A percentile compares a stretch with the other conserved stretches of the same genome.
phyloP scores from a whole-genome alignment of 2,888 invertebrate species.

The Xestia ashworthii region DNA sequence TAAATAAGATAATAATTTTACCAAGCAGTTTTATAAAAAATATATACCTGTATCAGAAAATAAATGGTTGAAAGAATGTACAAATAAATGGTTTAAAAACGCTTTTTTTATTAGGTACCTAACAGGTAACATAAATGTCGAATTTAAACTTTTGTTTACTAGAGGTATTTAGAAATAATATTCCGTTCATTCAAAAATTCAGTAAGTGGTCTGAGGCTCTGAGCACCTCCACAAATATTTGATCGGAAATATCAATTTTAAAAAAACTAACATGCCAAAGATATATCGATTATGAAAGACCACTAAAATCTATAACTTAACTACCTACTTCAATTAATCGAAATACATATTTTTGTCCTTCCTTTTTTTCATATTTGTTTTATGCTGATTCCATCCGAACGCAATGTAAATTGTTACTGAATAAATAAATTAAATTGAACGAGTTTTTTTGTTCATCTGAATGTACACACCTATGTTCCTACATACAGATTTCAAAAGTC shows the following conservation, averaged over 20 bases:
- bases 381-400: conserved; percentile 4
- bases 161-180: background rate
- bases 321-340: background rate
- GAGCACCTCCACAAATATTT: conserved; percentile 8
- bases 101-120: conserved; percentile 15
- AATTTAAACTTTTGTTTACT: background rate
- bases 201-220: too few relatives aligned
- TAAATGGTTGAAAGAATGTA: conserved; percentile 22
- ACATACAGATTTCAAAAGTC: background rate
- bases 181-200: background rate
- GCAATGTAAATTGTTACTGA: background rate
- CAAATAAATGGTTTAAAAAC: background rate
- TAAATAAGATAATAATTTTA: conserved; percentile 17
- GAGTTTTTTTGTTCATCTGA: conserved; percentile 9
- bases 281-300: conserved; percentile 8
- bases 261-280: conserved; percentile 9
- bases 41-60: conserved; percentile 53
- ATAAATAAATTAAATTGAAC: background rate
- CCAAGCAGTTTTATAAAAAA: conserved; percentile 44
- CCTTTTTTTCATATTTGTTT: conserved; percentile 13
- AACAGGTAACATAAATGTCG: background rate
- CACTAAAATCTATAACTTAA: background rate
- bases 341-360: background rate
- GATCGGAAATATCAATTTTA: background rate
- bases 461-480: background rate